Evolutionary conservation across 2,888 invertebrate genomes (phyloP), one percentile per base, ranked within the genome.

Genomic region (Hymenopus coronatus): DNA sequence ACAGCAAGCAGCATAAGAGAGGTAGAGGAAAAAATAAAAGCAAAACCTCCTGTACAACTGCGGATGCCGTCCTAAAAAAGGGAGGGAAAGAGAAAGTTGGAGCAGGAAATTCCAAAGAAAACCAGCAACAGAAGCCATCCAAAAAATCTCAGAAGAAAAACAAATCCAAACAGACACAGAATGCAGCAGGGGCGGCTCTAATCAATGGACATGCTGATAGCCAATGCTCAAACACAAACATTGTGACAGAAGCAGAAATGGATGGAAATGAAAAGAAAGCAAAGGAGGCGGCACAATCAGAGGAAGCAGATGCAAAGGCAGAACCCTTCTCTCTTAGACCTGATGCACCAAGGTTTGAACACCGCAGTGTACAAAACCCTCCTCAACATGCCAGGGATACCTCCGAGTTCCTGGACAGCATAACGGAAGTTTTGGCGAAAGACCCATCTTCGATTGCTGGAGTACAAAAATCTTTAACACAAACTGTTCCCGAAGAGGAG

Each of bases 261-360:
- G 83, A 88, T 40, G 88, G 88, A 20, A 88, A 88, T 27, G 88
- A 88, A 40, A 33, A 83, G 88, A 46, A 82, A 46, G 33, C 81
- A 8, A 46, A 46, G 14, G 12, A 4, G 14, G 46, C 54, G 12
- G 15, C 54, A 15, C 54, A 15, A 15, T 70, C 54, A 70, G 54
- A 54, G 20, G 54, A 70, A 70, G 7, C 1, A 14, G 46, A 46
- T 12, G 12, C 46, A 46, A 46, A 14, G 14, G 46, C 46, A 46
- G 46, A 46, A 25, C 15, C 82, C 14, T 40, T 87, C 82, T 87
- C 87, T n/a, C 40, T 87, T 20, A 25, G 87, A 82, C 87, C 87
- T 12, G 87, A 87, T 40, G 33, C 82, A 33, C 87, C 87, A 27
- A 87, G 20, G 82, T 82, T 40, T n/a, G 82, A 87, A 8, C 87